Conservation (phyloP, 2,797 vertebrate species). For the Sardinella longiceps region DNA sequence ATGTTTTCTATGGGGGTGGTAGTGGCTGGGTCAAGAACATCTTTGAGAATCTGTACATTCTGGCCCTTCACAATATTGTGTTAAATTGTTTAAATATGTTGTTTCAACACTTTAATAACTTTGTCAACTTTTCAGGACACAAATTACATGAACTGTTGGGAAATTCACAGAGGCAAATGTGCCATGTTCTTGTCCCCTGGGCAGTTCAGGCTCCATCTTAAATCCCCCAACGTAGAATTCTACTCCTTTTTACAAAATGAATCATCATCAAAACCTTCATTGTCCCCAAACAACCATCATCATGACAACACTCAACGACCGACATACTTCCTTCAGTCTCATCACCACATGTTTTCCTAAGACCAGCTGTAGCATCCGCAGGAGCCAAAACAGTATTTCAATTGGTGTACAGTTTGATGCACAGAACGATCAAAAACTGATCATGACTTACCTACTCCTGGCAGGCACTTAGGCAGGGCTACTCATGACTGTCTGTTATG, state of each 20-base stretch:
- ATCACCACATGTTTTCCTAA: not conserved
- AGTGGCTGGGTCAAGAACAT: not conserved
- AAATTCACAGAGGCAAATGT: conserved; percentile 33
- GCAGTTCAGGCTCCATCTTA: conserved; percentile 66
- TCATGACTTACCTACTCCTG: conserved; percentile 60
- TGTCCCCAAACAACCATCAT: conserved; percentile 50
- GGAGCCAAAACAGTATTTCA: conserved; percentile 38
- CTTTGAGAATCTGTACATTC: not conserved
- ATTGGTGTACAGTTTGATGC: conserved; percentile 35
- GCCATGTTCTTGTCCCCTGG: conserved; percentile 41
- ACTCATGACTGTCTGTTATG: not conserved
- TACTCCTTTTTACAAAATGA: conserved; percentile 64
- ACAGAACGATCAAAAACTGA: conserved; percentile 29
- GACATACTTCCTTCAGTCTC: conserved; percentile 32
- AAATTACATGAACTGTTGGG: conserved; percentile 68
- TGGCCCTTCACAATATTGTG: not conserved
- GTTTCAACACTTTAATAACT: conserved; percentile 36
- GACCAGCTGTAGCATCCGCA: conserved; percentile 27
- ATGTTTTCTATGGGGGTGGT: conserved; percentile 30
- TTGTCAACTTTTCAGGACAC: conserved; percentile 63
- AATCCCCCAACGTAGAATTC: not conserved
- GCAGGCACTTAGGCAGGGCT: conserved; percentile 51
- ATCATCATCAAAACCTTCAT: conserved; percentile 42
- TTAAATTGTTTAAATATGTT: conserved; percentile 4
- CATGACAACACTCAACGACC: conserved; percentile 37